phyloP scores from a whole-genome alignment of 2,797 vertebrate genomes.

The Clarias laeviceps region DNA sequence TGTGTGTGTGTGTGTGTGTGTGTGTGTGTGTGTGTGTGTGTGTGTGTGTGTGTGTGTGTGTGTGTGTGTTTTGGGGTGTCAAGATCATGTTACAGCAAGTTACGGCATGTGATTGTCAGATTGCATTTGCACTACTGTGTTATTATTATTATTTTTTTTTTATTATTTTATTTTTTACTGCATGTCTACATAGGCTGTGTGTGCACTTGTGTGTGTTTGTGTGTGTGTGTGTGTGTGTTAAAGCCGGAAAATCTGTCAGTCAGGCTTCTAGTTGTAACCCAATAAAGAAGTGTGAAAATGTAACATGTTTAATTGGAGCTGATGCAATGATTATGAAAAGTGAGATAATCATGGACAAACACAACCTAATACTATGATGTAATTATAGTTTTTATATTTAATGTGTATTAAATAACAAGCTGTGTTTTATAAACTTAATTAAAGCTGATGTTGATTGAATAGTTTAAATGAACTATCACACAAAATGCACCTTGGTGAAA shows the following conservation, averaged over 20 bases:
- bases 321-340: conserved; percentile 41
- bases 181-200: conserved; percentile 15
- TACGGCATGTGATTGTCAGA: conserved; percentile 45
- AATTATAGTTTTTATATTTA: conserved; percentile 10
- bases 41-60: not conserved
- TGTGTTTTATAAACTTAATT: not conserved
- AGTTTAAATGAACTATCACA: not conserved
- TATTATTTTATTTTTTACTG: not conserved
- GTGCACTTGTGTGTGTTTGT: conserved; percentile 30
- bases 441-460: not conserved
- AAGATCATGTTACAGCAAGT: conserved; percentile 38
- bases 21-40: conserved; percentile 11
- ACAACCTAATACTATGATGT: conserved; percentile 19
- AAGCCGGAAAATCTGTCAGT: conserved; percentile 14
- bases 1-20: conserved; percentile 54
- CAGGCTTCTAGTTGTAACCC: conserved; percentile 24
- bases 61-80: not conserved
- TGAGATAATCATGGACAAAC: conserved; percentile 23
- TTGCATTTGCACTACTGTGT: conserved; percentile 37
- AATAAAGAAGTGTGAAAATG: conserved; percentile 42
- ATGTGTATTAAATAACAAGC: not conserved
- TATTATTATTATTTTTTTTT: conserved; percentile 26
- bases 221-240: conserved; percentile 22
- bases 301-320: conserved; percentile 51
- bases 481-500: not conserved